These are phyloP conservation scores for Myiothlypis chrysogaster DNA, from an alignment of 2,797 vertebrate genomes.

Conservation along the genomic window DNA sequence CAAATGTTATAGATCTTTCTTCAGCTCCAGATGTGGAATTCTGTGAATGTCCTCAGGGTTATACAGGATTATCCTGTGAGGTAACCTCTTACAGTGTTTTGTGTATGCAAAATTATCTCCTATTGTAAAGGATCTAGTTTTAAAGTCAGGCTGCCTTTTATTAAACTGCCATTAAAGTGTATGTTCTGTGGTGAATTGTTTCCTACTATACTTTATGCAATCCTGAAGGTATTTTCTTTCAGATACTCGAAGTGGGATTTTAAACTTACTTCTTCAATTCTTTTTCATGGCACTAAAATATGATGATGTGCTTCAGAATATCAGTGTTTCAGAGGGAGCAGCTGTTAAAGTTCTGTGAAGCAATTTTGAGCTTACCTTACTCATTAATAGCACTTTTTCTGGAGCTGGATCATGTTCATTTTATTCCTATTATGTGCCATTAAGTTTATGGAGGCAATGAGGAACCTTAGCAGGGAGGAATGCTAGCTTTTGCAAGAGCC, in stretches of 20 bases:
- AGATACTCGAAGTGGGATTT: not conserved
- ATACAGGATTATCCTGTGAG: conserved; percentile 92
- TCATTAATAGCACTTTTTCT: not conserved
- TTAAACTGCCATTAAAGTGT: not conserved
- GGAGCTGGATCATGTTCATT: not conserved
- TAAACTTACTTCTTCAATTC: not conserved
- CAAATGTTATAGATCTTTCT: conserved; percentile 68
- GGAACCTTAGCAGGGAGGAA: not conserved
- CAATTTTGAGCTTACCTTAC: not conserved
- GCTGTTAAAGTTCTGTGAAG: not conserved
- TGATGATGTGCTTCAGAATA: not conserved
- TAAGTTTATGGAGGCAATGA: not conserved
- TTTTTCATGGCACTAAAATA: not conserved
- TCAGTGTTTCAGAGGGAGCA: not conserved
- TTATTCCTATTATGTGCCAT: not conserved
- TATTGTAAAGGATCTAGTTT: not conserved
- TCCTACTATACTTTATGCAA: not conserved
- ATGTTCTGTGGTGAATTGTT: not conserved
- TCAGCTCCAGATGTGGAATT: conserved; percentile 82
- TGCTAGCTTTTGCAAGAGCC: not conserved
- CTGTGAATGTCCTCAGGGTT: conserved; percentile 93
- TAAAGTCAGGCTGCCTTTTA: not conserved
- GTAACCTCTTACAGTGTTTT: conserved; percentile 65
- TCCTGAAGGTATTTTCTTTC: not conserved
- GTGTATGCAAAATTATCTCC: not conserved